Evolutionary conservation across 2,113 vertebrate genomes (phyloP).

Genomic region (Nothocercus julius): DNA sequence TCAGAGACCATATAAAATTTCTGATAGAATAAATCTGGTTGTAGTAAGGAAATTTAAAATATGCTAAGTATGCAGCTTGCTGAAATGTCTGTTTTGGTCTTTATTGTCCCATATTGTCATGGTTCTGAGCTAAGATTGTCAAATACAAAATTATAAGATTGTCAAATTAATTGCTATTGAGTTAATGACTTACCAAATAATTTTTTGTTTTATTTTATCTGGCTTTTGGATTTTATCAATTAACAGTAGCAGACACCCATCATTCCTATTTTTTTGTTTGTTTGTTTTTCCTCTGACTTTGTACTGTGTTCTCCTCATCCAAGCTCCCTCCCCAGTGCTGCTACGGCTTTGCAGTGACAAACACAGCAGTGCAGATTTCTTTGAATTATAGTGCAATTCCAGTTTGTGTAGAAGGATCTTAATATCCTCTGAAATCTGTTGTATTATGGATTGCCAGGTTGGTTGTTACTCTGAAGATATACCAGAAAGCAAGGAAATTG

Average conservation of each 20-base stretch:
- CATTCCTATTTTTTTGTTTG: not conserved
- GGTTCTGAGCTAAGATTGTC: not conserved
- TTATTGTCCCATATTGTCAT: not conserved
- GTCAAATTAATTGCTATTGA: not conserved
- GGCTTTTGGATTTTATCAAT: not conserved
- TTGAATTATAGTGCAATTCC: not conserved
- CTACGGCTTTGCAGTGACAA: not conserved
- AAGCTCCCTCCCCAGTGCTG: not conserved
- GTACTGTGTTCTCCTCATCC: not conserved
- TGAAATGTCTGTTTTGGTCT: conserved; percentile 20
- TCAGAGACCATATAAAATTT: conserved; percentile 66
- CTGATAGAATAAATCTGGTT: conserved; percentile 63
- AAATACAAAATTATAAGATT: not conserved
- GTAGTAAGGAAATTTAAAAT: conserved; percentile 54
- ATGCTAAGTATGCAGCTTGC: conserved; percentile 38
- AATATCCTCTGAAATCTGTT: not conserved
- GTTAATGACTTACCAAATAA: not conserved
- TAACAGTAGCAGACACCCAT: not conserved
- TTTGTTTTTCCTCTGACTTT: not conserved
- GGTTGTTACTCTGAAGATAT: not conserved
- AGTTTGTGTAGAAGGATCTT: not conserved
- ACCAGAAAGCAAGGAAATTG: not conserved
- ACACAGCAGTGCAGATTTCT: not conserved
- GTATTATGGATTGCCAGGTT: not conserved
- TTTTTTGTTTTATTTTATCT: not conserved